These are phyloP conservation scores for Oxystoma pomonae DNA, from an alignment of 2,888 invertebrate species.

Conservation along the genomic window DNA sequence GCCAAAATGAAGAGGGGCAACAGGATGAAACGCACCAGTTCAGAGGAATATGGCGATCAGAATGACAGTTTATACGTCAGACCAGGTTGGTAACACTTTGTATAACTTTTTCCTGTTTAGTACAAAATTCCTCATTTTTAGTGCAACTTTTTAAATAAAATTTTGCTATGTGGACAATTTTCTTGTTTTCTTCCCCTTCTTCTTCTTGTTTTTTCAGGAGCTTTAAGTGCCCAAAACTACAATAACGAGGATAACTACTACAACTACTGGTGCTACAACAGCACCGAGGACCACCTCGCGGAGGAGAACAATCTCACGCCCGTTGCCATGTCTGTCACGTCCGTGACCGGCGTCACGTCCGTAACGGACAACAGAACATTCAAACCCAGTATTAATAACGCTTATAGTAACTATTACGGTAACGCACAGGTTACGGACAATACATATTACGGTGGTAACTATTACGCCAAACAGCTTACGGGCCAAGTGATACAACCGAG, in stretches of 20 bases:
- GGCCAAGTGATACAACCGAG: constrained; percentile 1
- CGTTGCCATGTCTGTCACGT: background rate
- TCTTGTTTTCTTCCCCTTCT: too few relatives aligned
- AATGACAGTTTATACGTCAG: constrained; percentile 44
- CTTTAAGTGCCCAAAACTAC: constrained; percentile 49
- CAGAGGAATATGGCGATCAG: constrained; percentile 44
- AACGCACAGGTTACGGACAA: constrained; percentile 3
- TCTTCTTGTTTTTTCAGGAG: constrained; percentile 22
- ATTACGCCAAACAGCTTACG: constrained; percentile 20
- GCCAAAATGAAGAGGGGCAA: constrained; percentile 42
- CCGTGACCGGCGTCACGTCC: background rate
- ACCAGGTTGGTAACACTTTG: constrained; percentile 31
- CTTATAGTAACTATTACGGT: background rate
- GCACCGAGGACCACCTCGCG: constrained; percentile 58
- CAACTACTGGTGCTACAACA: constrained; percentile 67
- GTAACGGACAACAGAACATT: background rate
- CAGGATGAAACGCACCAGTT: constrained; percentile 44
- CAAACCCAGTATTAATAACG: background rate
- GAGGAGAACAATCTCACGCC: constrained; percentile 23
- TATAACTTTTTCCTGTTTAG: too few relatives aligned
- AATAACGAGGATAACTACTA: constrained; percentile 69
- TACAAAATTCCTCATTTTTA: too few relatives aligned
- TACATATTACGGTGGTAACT: constrained; percentile 16
- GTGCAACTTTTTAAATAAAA: too few relatives aligned
- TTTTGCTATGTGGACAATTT: too few relatives aligned